Conservation (phyloP, 2,888 invertebrate species). For the Liodrosophila aerea region DNA sequence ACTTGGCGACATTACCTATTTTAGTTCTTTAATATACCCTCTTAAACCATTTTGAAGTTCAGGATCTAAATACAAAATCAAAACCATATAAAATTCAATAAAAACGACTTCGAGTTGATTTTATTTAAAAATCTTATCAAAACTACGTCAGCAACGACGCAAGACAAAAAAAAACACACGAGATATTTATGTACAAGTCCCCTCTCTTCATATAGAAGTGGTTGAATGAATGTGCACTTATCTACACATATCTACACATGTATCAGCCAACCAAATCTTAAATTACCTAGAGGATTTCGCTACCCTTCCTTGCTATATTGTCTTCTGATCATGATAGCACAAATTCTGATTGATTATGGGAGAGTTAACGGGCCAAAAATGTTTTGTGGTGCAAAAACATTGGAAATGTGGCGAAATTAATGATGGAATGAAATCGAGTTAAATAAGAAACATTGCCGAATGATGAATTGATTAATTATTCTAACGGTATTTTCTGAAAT, state of each 20-base stretch:
- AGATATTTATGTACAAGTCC: conserved; percentile 31
- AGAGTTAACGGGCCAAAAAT: conserved; percentile 16
- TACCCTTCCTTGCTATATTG: not conserved
- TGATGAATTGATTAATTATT: no score
- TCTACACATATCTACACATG: conserved; percentile 14
- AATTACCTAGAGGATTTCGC: not conserved
- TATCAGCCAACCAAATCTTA: conserved; percentile 21
- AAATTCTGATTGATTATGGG: conserved; percentile 7
- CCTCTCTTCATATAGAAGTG: not conserved
- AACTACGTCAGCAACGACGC: conserved; percentile 65
- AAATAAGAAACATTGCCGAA: no score
- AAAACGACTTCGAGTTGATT: conserved; percentile 54
- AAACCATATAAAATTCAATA: conserved; percentile 46
- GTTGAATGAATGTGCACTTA: conserved; percentile 8
- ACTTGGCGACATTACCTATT: no score
- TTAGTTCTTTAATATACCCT: no score
- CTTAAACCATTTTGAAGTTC: no score
- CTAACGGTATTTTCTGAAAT: no score
- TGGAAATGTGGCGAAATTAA: conserved; percentile 16
- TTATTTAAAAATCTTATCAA: conserved; percentile 68
- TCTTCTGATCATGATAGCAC: not conserved
- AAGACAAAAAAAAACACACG: conserved; percentile 43
- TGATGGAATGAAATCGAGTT: not conserved
- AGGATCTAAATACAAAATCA: conserved; percentile 29
- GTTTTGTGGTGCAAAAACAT: conserved; percentile 14